Evolutionary conservation across 2,113 vertebrate species (phyloP), one percentile per base, ranked within the genome.

Genomic region (Malurus elegans): DNA sequence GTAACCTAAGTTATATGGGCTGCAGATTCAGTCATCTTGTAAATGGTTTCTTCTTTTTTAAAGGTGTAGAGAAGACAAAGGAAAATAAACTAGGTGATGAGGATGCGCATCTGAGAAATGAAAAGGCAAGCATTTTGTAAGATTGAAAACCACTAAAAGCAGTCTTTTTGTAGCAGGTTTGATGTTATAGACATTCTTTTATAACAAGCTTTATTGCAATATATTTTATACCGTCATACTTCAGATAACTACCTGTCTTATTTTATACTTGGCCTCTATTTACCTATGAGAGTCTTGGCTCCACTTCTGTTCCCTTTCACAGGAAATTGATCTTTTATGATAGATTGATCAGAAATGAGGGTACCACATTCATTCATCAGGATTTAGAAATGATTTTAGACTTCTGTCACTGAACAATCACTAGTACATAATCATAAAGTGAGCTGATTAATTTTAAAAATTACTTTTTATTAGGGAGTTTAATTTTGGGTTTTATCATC

Each of bases 81-180:
- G 85, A 95, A 58, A 60, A 71, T 67, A 67, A 88, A 32, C 34
- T 70, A 91, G 40, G 4, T 70, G 67, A 74, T 76, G 76, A 93
- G 67, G 67, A 96, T 70, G 44, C 71, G 15, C 51, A 51, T 48
- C 81, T 95, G 93, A 73, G 73, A 90, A 93, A 80, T 71, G 56
- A 86, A 90, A 94, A 96, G 96, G 96, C 94, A 96, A 96, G 96
- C 44, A 9, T 82, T 44, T 40, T 83, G 0, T 86, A 64, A 79
- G 51, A 73, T 32, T 64, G 62, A 73, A 66, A 78, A 78, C 12
- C 8, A 58, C 47, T 92, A 38, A 86, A 91, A 90, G 7, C 23
- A 71, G 19, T 70, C 18, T 71, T 86, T 67, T 36, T 74, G 3
- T 64, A 40, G 57, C 38, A 75, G 73, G 32, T 89, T 95, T 75